Evolutionary conservation across 1,140 invertebrate genomes (phyloP).

Genomic region (Pentalonia nigronervosa): DNA sequence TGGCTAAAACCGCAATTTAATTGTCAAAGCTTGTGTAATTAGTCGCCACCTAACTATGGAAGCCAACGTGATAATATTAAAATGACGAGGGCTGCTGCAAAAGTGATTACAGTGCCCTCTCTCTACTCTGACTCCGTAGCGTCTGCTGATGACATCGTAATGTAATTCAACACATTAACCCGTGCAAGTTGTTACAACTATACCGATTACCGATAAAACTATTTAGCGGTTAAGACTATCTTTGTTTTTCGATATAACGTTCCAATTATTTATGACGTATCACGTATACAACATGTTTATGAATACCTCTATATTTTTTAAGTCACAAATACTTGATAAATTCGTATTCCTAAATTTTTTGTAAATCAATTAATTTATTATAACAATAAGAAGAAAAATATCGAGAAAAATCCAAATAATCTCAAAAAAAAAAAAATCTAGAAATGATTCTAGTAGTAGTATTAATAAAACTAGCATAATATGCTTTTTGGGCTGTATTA

Average conservation of each 20-base stretch:
- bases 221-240: neutral
- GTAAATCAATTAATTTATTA: neutral
- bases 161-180: constrained; percentile 18
- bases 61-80: constrained; percentile 23
- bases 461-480: neutral
- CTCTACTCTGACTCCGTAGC: neutral
- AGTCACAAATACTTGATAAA: neutral
- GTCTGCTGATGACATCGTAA: neutral
- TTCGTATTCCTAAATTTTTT: neutral
- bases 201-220: neutral
- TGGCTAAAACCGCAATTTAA: neutral
- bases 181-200: neutral
- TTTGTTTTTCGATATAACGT: neutral
- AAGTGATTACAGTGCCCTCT: neutral
- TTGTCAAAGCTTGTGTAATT: constrained; percentile 18
- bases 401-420: neutral
- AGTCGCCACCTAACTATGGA: neutral
- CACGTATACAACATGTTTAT: neutral
- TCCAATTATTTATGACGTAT: neutral
- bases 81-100: neutral
- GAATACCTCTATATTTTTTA: neutral
- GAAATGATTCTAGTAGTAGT: neutral
- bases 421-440: neutral
- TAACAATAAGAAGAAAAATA: no score
- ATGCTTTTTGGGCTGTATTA: neutral